Percentiles rank a stretch among this genome's conserved stretches.
Evolutionary conservation across 2,888 invertebrate genomes (phyloP).

Genomic region (Eilema sororculum): DNA sequence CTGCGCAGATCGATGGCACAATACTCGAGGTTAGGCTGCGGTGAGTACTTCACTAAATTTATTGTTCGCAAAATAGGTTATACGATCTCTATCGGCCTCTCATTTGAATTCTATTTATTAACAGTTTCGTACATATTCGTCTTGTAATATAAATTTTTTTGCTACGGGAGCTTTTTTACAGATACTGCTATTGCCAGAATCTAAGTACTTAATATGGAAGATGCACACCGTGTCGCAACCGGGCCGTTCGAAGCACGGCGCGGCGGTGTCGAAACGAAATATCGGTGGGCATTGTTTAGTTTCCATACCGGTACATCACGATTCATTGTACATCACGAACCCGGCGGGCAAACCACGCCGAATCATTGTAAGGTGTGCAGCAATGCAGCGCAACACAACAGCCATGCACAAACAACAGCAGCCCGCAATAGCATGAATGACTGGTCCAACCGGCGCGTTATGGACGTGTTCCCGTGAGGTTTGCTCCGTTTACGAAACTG

Average conservation of each 20-base stretch:
- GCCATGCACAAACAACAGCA: not conserved
- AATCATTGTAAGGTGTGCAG: not conserved
- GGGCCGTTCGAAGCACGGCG: not conserved
- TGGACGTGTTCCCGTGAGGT: not conserved
- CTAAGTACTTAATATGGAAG: not conserved
- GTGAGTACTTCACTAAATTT: not conserved
- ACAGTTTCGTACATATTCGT: not conserved
- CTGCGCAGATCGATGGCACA: slow-evolving; percentile 19
- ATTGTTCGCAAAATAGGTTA: slow-evolving; percentile 1
- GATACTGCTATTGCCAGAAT: not conserved
- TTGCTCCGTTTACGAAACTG: not conserved
- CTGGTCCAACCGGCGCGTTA: not conserved
- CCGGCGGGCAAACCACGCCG: not conserved
- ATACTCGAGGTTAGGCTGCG: not conserved
- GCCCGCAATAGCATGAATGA: not conserved
- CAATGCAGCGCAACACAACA: not conserved
- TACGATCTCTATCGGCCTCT: not conserved
- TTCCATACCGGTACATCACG: not conserved
- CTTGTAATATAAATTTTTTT: too few relatives aligned
- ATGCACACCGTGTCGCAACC: not conserved
- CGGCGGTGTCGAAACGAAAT: not conserved
- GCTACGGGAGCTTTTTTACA: not conserved
- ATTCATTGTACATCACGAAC: not conserved
- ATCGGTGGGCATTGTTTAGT: not conserved
- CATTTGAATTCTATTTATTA: not conserved